These are phyloP conservation scores for Helicoverpa zea DNA, from an alignment of 1,140 invertebrate species.

Conservation along the genomic window DNA sequence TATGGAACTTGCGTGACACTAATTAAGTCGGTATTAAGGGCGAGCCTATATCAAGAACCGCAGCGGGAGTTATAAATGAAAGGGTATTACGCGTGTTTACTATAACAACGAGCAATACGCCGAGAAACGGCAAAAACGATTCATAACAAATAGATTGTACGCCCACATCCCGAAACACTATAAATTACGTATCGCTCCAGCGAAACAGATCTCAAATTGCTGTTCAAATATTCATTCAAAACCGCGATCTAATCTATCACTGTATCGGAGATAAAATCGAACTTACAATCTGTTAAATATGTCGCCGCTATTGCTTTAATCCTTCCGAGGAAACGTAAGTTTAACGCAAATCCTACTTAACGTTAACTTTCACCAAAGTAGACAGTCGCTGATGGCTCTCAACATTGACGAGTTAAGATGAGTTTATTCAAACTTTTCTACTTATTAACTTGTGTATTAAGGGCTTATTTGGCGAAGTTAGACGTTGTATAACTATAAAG, in stretches of 20 bases:
- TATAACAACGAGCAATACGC: slow-evolving; percentile 64
- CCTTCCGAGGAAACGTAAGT: slow-evolving; percentile 75
- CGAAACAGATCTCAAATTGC: slow-evolving; percentile 44
- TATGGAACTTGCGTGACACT: slow-evolving; percentile 86
- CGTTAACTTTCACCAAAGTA: slow-evolving; percentile 82
- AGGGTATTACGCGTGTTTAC: slow-evolving; percentile 82
- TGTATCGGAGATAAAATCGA: slow-evolving; percentile 46
- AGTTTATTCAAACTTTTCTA: slow-evolving; percentile 82
- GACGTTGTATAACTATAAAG: slow-evolving; percentile 26
- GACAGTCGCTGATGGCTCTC: slow-evolving; percentile 81
- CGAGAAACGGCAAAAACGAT: slow-evolving; percentile 57
- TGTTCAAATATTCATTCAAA: slow-evolving; percentile 40
- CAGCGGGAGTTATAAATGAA: slow-evolving; percentile 84
- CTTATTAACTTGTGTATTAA: slow-evolving; percentile 85
- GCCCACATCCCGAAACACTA: slow-evolving; percentile 29
- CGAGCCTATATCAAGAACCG: slow-evolving; percentile 84
- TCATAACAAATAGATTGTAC: slow-evolving; percentile 49
- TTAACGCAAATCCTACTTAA: slow-evolving; percentile 83
- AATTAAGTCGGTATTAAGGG: slow-evolving; percentile 85
- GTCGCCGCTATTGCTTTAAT: slow-evolving; percentile 74
- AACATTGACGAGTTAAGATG: slow-evolving; percentile 77
- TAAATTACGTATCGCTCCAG: slow-evolving; percentile 29
- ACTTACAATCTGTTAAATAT: slow-evolving; percentile 65
- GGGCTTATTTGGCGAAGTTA: slow-evolving; percentile 64
- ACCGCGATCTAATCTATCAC: slow-evolving; percentile 35